Conservation (phyloP, 2,888 invertebrate species). For the Holacanthella duospinosa region DNA sequence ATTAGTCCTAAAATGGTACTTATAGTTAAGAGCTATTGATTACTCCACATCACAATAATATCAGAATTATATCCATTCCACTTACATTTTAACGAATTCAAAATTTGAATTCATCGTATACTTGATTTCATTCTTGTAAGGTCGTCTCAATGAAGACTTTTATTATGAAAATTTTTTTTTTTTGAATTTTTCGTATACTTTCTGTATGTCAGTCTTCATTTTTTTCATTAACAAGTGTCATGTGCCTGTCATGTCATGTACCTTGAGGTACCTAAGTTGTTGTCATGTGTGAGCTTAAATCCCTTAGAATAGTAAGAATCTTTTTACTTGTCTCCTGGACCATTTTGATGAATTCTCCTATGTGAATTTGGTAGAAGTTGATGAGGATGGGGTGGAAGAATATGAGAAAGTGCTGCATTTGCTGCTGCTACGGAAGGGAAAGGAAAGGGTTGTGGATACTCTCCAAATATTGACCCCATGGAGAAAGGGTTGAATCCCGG, state of each 20-base stretch:
- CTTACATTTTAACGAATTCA: conserved; percentile 22
- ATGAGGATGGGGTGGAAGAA: conserved; percentile 17
- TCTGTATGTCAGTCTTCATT: neutral
- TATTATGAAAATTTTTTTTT: neutral
- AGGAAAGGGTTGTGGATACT: conserved; percentile 30
- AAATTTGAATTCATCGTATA: conserved; percentile 22
- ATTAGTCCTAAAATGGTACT: neutral
- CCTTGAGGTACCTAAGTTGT: neutral
- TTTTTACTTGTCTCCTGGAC: conserved; percentile 6
- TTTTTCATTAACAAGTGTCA: too few relatives aligned
- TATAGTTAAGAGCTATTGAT: neutral
- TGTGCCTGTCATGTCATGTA: neutral
- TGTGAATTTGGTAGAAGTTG: neutral
- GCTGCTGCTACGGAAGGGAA: conserved; percentile 17
- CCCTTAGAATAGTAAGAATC: neutral
- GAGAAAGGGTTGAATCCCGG: conserved; percentile 30
- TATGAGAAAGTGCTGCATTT: conserved; percentile 25
- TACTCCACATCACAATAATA: neutral
- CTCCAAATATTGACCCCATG: conserved; percentile 26
- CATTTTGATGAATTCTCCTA: neutral
- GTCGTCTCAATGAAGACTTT: neutral
- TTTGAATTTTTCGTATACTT: neutral
- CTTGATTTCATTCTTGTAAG: conserved; percentile 17
- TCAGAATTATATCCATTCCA: conserved; percentile 5
- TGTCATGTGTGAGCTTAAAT: too few relatives aligned